Base-by-base conservation (phyloP, 2,888 invertebrate genomes). In the Cephalotes varians region DNA sequence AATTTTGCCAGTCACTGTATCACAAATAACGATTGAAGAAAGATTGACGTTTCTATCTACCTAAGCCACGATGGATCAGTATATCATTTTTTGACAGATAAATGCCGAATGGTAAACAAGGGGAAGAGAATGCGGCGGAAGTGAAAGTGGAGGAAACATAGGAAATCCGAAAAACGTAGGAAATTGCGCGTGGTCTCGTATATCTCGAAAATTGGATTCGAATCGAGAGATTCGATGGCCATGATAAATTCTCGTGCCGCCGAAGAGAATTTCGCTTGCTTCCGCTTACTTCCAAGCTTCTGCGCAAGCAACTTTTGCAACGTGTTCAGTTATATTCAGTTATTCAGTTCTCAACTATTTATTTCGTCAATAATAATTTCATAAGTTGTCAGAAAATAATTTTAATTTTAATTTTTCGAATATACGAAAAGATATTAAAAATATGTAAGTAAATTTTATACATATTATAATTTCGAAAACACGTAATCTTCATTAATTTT, bases 141-240 rank as follows among this genome's bases (percentile, higher is more conserved):
- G 25, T 56, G 79, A 60, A 65, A 81, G 83, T 49, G 49, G 37
- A 28, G 15, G 80, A 67, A 64, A 69, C 58, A 51, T 37, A 65
- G 34, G 51, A 28, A 73, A 65, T 62, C 31, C 44, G 74, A 76
- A 60, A 54, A 64, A 67, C 65, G 82, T 74, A 81, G 81, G 40
- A 82, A 83, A 83, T 47, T 79, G 83, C 54, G 86, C 74, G 90
- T 90, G 90, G 86, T 91, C 92, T 91, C 93, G 91, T 93, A 93
- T 93, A 93, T 93, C 93, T 93, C 88, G 91, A 92, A 93, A 93
- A 93, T 93, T 93, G 93, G 93, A 93, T 93, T 92, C 91, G 91
- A 87, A 87, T 88, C 90, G 88, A 84, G 90, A 92, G 92, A 92
- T 92, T 92, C 93, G 91, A n/a, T 90, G 90, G 83, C 73, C 85